These are phyloP conservation scores for Syndactyla subalaris DNA, from an alignment of 2,797 vertebrate species.

Conservation along the genomic window DNA sequence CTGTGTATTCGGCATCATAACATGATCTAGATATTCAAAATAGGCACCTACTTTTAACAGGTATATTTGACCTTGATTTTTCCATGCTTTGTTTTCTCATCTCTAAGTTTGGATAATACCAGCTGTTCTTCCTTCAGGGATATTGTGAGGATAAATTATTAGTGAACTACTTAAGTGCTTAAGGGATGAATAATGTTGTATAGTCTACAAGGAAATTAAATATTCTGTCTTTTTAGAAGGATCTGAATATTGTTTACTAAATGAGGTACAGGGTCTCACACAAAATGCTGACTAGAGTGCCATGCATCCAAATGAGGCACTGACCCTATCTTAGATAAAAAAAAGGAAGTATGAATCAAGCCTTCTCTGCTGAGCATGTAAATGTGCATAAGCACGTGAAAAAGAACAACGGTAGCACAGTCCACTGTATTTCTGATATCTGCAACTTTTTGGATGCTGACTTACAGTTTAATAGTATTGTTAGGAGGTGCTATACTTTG, in stretches of 20 bases:
- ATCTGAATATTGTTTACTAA: conserved; percentile 48
- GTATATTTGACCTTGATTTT: conserved; percentile 30
- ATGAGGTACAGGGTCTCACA: conserved; percentile 14
- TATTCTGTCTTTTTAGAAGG: conserved; percentile 44
- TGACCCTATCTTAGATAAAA: background rate
- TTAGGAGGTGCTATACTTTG: background rate
- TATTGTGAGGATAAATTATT: conserved; percentile 57
- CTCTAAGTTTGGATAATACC: conserved; percentile 38
- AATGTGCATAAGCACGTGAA: background rate
- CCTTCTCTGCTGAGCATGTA: background rate
- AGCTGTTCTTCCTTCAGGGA: conserved; percentile 39
- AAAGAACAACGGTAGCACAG: background rate
- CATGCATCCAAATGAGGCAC: conserved; percentile 20
- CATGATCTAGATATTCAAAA: background rate
- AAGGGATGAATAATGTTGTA: conserved; percentile 50
- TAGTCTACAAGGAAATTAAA: conserved; percentile 48
- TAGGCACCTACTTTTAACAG: background rate
- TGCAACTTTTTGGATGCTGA: background rate
- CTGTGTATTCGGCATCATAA: background rate
- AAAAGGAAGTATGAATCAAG: background rate
- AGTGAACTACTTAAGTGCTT: conserved; percentile 49
- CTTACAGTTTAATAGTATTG: background rate
- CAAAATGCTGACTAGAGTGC: background rate
- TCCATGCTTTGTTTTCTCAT: conserved; percentile 30
- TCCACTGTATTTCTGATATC: background rate